A percentile compares a stretch with the other conserved stretches of the same genome.
Conservation (phyloP, 2,113 vertebrate species). For the Limanda limanda region DNA sequence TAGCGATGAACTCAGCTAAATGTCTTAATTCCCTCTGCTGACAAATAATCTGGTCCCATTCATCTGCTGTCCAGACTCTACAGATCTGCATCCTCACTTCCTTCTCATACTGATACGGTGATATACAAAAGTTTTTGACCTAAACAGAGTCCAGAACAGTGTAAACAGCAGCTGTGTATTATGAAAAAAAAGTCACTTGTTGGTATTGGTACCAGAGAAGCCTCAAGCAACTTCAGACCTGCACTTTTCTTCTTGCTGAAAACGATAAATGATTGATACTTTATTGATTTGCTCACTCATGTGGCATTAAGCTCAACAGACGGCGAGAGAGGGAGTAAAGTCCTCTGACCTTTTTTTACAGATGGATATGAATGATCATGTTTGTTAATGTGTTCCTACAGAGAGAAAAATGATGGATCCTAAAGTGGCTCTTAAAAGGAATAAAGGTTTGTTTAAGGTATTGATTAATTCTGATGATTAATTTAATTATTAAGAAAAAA, state of each 20-base stretch:
- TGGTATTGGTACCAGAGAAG: background rate
- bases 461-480: too few relatives aligned
- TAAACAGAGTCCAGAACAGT: background rate
- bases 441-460: background rate
- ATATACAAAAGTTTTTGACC: background rate
- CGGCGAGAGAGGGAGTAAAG: background rate
- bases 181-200: background rate
- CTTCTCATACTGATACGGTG: background rate
- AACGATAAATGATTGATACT: conserved; percentile 8
- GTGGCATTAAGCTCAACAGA: background rate
- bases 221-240: conserved; percentile 4
- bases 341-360: background rate
- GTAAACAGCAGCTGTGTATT: background rate
- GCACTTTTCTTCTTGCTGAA: background rate
- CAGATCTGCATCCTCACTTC: background rate
- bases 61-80: background rate
- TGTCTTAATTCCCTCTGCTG: background rate
- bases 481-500: too few relatives aligned
- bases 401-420: background rate
- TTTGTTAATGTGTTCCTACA: background rate
- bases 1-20: too few relatives aligned
- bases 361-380: conserved; percentile 1
- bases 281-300: conserved; percentile 2
- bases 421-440: background rate
- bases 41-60: background rate